Conservation (phyloP, 2,797 vertebrate species). For the Tokudaia tokunoshimensis region DNA sequence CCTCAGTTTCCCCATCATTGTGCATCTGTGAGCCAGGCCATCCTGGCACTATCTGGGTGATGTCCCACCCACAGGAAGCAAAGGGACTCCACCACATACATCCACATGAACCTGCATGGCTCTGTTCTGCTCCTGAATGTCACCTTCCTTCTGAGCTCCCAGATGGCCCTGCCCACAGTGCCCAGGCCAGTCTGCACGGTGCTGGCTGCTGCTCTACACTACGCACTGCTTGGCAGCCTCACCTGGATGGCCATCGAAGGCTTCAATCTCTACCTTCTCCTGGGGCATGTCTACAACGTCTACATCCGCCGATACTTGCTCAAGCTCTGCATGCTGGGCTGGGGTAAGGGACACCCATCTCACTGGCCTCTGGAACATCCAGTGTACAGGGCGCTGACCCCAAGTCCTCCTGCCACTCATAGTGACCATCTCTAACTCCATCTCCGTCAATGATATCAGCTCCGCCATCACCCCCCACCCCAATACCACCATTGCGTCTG, state of each 20-base stretch:
- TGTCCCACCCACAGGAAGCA: slow-evolving; percentile 80
- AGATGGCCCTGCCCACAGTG: fast-evolving
- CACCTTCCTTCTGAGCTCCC: slow-evolving; percentile 88
- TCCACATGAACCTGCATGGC: slow-evolving; percentile 89
- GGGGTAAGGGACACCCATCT: slow-evolving; percentile 89
- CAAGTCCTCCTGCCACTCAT: background rate
- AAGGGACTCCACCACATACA: slow-evolving; percentile 80
- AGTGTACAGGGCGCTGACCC: fast-evolving
- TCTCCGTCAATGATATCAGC: fast-evolving
- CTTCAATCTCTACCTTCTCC: slow-evolving; percentile 93
- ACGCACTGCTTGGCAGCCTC: slow-evolving; percentile 88
- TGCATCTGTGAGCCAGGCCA: background rate
- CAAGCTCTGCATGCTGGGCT: slow-evolving; percentile 91
- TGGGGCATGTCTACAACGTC: slow-evolving; percentile 92
- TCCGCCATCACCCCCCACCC: too few relatives aligned
- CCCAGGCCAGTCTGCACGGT: slow-evolving; percentile 59
- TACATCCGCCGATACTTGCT: slow-evolving; percentile 92
- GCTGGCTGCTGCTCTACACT: slow-evolving; percentile 89
- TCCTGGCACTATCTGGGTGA: background rate
- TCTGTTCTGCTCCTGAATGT: slow-evolving; percentile 90
- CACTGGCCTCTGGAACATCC: background rate
- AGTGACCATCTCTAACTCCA: background rate
- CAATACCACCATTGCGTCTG: fast-evolving
- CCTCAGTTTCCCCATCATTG: background rate
- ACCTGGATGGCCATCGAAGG: slow-evolving; percentile 92